Evolutionary conservation across 1,140 invertebrate genomes (phyloP).

Genomic region (Zaprionus lachaisei): DNA sequence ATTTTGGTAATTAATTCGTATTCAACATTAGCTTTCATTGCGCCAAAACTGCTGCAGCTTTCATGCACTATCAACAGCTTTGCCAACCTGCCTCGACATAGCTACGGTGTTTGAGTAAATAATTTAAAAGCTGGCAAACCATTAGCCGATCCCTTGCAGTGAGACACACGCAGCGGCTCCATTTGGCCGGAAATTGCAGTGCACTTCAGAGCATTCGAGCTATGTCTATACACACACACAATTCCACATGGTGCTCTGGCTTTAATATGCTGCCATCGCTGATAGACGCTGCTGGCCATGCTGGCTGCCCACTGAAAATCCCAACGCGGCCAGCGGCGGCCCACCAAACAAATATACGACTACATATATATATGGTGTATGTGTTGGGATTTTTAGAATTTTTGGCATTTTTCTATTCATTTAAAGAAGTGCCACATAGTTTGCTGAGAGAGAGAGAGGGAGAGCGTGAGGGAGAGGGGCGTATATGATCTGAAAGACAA

Average conservation of each 20-base stretch:
- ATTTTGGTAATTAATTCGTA: no score
- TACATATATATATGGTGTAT: neutral
- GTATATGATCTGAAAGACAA: neutral
- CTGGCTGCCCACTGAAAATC: slow-evolving; percentile 16
- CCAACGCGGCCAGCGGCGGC: slow-evolving; percentile 22
- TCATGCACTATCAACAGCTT: neutral
- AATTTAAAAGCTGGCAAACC: slow-evolving; percentile 1
- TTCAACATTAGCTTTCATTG: no score
- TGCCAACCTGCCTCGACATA: neutral
- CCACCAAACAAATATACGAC: no score
- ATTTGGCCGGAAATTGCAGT: slow-evolving; percentile 46
- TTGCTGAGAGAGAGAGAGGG: slow-evolving; percentile 34
- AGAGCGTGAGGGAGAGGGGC: neutral
- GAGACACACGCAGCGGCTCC: slow-evolving; percentile 20
- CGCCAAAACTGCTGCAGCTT: neutral
- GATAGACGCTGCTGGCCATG: neutral
- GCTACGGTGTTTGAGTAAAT: neutral
- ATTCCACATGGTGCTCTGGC: slow-evolving; percentile 4
- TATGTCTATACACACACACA: slow-evolving; percentile 3
- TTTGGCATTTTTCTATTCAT: slow-evolving; percentile 5
- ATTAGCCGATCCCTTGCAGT: neutral
- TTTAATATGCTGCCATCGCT: neutral
- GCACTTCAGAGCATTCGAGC: slow-evolving; percentile 36
- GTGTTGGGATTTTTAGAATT: slow-evolving; percentile 9
- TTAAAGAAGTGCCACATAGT: slow-evolving; percentile 36